A percentile compares a stretch with the other conserved stretches of the same genome.
Conservation (phyloP, 2,888 invertebrate genomes). For the Ormyrus labotus region DNA sequence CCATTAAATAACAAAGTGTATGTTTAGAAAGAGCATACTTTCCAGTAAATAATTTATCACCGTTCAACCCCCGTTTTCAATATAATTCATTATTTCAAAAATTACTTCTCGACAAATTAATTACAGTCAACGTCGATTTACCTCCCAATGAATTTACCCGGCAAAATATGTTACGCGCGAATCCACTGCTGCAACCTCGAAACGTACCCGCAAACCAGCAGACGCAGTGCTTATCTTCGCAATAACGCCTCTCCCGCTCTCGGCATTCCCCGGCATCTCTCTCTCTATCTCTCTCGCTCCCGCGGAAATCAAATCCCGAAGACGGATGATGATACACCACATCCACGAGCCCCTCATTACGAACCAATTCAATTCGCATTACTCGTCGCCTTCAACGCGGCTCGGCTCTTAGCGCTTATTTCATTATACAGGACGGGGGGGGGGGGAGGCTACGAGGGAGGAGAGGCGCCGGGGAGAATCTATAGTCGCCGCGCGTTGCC, state of each 20-base stretch:
- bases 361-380: conserved; percentile 52
- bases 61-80: too few species aligned
- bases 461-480: neutral
- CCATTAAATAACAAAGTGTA: too few species aligned
- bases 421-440: conserved; percentile 36
- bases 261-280: too few species aligned
- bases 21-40: too few species aligned
- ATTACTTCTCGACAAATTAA: too few species aligned
- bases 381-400: conserved; percentile 42
- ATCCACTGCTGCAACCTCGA: conserved; percentile 31
- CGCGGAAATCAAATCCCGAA: conserved; percentile 49
- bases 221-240: neutral
- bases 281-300: neutral
- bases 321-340: conserved; percentile 34
- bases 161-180: neutral
- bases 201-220: neutral
- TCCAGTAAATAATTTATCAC: too few species aligned
- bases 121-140: too few species aligned
- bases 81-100: too few species aligned
- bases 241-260: too few species aligned
- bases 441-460: neutral
- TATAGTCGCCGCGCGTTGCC: neutral
- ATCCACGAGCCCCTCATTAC: conserved; percentile 11
- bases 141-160: too few species aligned
- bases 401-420: conserved; percentile 52